These are phyloP conservation scores for Mesoclemmys tuberculata DNA, from an alignment of 2,113 vertebrate genomes.

Conservation along the genomic window DNA sequence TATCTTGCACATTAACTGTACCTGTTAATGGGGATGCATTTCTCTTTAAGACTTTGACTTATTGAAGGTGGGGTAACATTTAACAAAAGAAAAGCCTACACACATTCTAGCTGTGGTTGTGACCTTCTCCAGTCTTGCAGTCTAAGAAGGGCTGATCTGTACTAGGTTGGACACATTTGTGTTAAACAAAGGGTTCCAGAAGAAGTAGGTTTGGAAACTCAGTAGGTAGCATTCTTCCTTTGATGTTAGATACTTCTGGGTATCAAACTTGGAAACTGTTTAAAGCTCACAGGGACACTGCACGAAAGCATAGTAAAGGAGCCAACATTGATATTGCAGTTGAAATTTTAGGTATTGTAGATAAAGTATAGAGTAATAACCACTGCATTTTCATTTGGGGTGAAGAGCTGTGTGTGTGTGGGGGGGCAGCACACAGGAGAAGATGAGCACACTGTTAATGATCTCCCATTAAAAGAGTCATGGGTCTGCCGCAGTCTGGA, in stretches of 20 bases:
- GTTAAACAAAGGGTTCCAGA: background rate
- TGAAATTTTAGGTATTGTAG: background rate
- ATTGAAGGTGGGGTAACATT: background rate
- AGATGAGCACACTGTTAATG: background rate
- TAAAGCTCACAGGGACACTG: background rate
- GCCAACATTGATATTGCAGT: background rate
- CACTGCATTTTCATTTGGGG: background rate
- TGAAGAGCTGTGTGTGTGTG: background rate
- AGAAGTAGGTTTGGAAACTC: background rate
- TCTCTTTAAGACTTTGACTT: background rate
- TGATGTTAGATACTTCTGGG: background rate
- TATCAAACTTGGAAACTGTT: background rate
- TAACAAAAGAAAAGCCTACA: background rate
- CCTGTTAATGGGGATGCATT: fast-evolving
- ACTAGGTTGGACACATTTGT: background rate
- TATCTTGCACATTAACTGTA: background rate
- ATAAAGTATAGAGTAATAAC: background rate
- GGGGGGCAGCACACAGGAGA: no score
- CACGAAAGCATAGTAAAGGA: background rate
- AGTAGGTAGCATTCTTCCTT: background rate
- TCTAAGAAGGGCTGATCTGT: background rate
- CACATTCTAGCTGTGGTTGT: background rate
- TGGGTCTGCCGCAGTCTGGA: background rate
- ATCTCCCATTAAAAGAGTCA: no score
- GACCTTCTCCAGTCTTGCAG: background rate